Evolutionary conservation across 2,113 vertebrate species (phyloP), one percentile per base, ranked within the genome.

Genomic region (Aphyosemion australe): DNA sequence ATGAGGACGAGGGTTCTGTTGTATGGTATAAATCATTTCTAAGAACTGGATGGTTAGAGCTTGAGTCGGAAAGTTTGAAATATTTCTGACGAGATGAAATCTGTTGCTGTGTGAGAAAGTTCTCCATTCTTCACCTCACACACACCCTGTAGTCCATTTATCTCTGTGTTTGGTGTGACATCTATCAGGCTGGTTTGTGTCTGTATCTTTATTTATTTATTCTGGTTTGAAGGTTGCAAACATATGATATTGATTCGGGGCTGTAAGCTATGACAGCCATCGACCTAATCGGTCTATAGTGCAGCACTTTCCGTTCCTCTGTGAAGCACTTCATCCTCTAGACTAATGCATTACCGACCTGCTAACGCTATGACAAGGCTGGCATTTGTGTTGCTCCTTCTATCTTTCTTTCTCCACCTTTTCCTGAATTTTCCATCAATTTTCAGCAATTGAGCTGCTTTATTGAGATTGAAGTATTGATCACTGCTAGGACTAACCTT

Each of bases 391-490:
- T 92, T 18, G 62, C 52, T 69, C 50, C 69, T 76, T 75, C 57
- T 79, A 71, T 82, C 66, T 57, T 63, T 70, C 65, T 81, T 77
- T 59, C 57, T 58, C 55, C 57, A 70, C 67, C 65, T 78, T 62
- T 12, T 79, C 50, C 72, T 78, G 60, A 42, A 42, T 10, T 37
- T 48, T 63, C 67, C 78, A 82, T 89, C 90, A 93, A 94, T 94
- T 78, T 89, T 86, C 89, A 88, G 85, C 93, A 93, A 93, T 95
- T 94, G 93, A 94, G 93, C 94, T 93, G 89, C 92, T 96, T 96
- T 95, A 96, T 96, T 94, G 94, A 95, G 95, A 95, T 95, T 89
- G 94, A 95, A 93, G 90, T 96, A 97, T 97, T 96, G 95, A 97
- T 97, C 94, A 96, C 94, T 93, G 83, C 72, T 90, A 79, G 79